phyloP scores from a whole-genome alignment of 2,888 invertebrate species.

The Drosophila greeni region DNA sequence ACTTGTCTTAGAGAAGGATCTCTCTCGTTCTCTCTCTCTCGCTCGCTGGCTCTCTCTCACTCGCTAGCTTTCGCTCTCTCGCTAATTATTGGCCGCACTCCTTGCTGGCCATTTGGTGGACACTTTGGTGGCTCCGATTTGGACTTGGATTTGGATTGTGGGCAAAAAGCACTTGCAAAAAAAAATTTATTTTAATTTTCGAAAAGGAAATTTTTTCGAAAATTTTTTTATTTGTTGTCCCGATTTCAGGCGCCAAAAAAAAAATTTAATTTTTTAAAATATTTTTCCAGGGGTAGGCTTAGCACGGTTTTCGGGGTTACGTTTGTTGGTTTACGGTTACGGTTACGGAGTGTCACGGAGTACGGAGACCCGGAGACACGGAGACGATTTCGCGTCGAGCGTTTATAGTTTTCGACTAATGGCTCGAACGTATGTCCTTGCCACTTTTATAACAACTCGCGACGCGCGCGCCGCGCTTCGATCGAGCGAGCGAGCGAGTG shows the following conservation, averaged over 20 bases:
- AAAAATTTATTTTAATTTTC: neutral
- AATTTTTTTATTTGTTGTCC: neutral
- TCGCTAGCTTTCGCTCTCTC: conserved; percentile 5
- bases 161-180: conserved; percentile 11
- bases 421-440: conserved; percentile 79
- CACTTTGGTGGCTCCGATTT: conserved; percentile 62
- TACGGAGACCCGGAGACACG: conserved; percentile 58
- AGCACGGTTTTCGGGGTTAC: neutral
- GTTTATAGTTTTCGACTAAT: conserved; percentile 79
- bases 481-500: conserved; percentile 61
- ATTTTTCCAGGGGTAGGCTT: neutral
- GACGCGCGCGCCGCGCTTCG: conserved; percentile 55
- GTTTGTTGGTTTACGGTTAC: neutral
- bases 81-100: conserved; percentile 15
- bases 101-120: conserved; percentile 61
- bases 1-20: neutral
- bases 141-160: neutral
- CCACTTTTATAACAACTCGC: conserved; percentile 79
- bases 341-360: conserved; percentile 9
- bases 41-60: neutral
- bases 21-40: neutral
- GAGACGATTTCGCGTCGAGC: conserved; percentile 78
- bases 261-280: neutral
- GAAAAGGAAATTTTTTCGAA: neutral
- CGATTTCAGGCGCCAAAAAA: conserved; percentile 7